Evolutionary conservation across 2,888 invertebrate species (phyloP).

Genomic region (Maniola hyperantus): DNA sequence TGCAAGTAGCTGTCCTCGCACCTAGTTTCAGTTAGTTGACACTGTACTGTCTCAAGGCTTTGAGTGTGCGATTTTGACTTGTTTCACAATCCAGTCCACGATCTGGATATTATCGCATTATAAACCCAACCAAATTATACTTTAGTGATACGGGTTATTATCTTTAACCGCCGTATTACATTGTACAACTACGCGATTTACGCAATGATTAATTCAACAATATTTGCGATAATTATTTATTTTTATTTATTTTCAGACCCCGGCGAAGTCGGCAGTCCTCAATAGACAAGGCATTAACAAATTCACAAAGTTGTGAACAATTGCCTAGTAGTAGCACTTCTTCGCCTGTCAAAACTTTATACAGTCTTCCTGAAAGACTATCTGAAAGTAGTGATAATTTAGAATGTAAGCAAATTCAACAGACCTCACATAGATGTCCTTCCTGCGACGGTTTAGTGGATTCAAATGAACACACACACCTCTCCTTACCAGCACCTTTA

Average conservation of each 20-base stretch:
- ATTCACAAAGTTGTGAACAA: constrained; percentile 74
- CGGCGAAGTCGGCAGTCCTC: constrained; percentile 75
- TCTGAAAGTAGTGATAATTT: constrained; percentile 69
- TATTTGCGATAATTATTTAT: not conserved
- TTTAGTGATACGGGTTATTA: too few relatives aligned
- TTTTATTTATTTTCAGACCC: constrained; percentile 57
- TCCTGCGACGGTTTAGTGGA: constrained; percentile 85
- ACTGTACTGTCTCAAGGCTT: too few relatives aligned
- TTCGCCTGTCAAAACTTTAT: constrained; percentile 72
- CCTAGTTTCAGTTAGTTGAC: too few relatives aligned
- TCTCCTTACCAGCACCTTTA: constrained; percentile 82
- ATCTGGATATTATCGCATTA: too few relatives aligned
- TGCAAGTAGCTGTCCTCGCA: too few relatives aligned
- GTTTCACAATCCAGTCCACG: too few relatives aligned
- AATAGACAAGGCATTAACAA: constrained; percentile 65
- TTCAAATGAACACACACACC: constrained; percentile 77
- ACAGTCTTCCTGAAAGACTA: constrained; percentile 72
- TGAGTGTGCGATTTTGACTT: too few relatives aligned
- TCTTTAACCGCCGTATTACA: too few relatives aligned
- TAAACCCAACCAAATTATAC: too few relatives aligned
- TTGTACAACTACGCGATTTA: not conserved
- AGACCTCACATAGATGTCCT: constrained; percentile 75
- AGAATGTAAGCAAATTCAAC: constrained; percentile 61
- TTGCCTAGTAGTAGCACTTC: constrained; percentile 69
- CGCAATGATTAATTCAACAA: too few relatives aligned